Conservation (phyloP, 1,140 invertebrate genomes). For the Drosophila truncata region DNA sequence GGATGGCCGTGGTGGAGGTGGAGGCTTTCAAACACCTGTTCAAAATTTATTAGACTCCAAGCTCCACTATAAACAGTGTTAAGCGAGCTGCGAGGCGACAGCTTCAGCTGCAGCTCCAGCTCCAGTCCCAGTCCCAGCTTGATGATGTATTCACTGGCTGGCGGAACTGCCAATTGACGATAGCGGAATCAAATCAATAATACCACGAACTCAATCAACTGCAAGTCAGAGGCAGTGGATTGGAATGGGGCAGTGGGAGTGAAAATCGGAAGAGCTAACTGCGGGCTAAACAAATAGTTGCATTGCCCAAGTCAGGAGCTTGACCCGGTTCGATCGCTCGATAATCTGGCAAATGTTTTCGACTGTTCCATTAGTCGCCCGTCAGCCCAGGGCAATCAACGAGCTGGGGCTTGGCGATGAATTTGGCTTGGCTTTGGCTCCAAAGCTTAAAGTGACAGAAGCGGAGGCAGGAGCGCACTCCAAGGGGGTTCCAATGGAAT, state of each 20-base stretch:
- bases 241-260: conserved; percentile 7
- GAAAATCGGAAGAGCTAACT: conserved; percentile 30
- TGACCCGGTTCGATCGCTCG: conserved; percentile 45
- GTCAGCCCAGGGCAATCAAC: conserved; percentile 44
- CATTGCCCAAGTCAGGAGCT: conserved; percentile 42
- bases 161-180: conserved; percentile 48
- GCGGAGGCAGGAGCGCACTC: not conserved
- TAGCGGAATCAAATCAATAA: conserved; percentile 59
- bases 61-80: conserved; percentile 37
- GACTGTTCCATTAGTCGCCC: conserved; percentile 55
- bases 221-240: conserved; percentile 24
- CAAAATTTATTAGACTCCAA: conserved; percentile 53
- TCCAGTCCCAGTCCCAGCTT: not conserved
- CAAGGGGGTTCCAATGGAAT: not conserved
- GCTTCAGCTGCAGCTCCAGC: not conserved
- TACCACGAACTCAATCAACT: conserved; percentile 42
- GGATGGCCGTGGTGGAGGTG: conserved; percentile 4
- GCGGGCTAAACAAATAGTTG: conserved; percentile 43
- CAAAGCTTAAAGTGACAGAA: conserved; percentile 26
- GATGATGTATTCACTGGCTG: conserved; percentile 36
- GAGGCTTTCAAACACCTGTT: conserved; percentile 55
- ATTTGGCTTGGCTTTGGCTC: conserved; percentile 24
- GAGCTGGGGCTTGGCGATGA: conserved; percentile 15
- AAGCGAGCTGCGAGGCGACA: conserved; percentile 28
- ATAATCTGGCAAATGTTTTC: conserved; percentile 48